Evolutionary conservation across 2,797 vertebrate genomes (phyloP), one percentile per base, ranked within the genome.

Genomic region (Poecile montanus): DNA sequence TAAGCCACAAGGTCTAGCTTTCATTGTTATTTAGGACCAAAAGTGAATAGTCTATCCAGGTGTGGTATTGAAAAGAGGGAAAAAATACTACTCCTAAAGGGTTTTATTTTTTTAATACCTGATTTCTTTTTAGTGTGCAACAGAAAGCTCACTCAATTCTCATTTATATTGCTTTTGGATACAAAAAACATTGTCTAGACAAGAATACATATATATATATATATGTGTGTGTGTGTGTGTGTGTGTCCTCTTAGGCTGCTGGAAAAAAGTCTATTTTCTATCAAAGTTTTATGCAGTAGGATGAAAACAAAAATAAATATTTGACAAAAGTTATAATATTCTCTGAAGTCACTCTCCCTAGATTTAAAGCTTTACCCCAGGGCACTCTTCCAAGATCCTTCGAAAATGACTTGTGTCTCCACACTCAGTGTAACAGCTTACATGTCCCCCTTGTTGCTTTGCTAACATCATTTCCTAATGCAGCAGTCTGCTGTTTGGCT

Each of bases 401-500:
- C 67, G 47, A 47, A 85, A 75, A 88, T 74, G 54, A 86, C 85
- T 86, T 63, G 50, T 76, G 66, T 65, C 74, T 88, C 79, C 17
- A 10, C 42, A 25, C 30, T 79, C 71, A 16, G 58, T 68, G 53
- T 84, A 71, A 78, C 88, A 94, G 90, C 65, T 89, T 77, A 80
- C 25, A 65, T 66, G 58, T 88, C 68, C 92, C 72, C 75, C 45
- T 88, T 9, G 7, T 50, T 85, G 81, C 84, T 93, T 78, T 86
- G 82, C 85, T 91, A 94, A 82, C 62, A 86, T 88, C 45, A 56
- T 72, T 94, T 90, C 71, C 71, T 93, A 94, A 90, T 91, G 81
- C 86, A 65, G 26, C 77, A 93, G 86, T 84, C 93, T 93, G 95
- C 92, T 80, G 34, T 74, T 92, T 72, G 85, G 85, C 84, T 95